phyloP scores from a whole-genome alignment of 2,888 invertebrate genomes.

The Nymphalis urticae region DNA sequence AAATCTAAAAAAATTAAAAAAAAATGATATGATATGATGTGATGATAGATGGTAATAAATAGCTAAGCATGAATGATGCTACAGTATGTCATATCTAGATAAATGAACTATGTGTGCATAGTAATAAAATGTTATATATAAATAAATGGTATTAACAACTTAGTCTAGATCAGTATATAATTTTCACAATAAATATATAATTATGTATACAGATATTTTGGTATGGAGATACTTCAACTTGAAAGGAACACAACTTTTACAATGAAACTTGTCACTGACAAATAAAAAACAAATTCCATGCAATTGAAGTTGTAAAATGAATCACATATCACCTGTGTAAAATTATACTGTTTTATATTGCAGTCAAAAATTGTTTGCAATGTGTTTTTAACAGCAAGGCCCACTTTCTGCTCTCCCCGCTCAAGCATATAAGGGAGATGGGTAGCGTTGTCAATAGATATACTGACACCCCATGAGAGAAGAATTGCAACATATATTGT shows the following conservation, averaged over 20 bases:
- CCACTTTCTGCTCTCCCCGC: slow-evolving; percentile 64
- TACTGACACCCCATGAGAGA: slow-evolving; percentile 66
- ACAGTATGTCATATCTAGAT: too few relatives aligned
- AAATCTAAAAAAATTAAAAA: too few relatives aligned
- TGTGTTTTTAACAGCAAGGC: slow-evolving; percentile 58
- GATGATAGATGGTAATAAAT: too few relatives aligned
- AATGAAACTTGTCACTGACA: background rate
- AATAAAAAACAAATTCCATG: background rate
- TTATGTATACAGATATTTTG: too few relatives aligned
- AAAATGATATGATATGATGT: too few relatives aligned
- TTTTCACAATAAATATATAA: too few relatives aligned
- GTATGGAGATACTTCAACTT: too few relatives aligned
- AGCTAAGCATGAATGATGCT: too few relatives aligned
- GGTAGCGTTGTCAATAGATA: slow-evolving; percentile 50
- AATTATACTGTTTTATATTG: slow-evolving; percentile 63
- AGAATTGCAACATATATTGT: slow-evolving; percentile 61
- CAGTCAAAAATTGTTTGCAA: slow-evolving; percentile 74
- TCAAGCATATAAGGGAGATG: slow-evolving; percentile 75
- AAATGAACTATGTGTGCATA: too few relatives aligned
- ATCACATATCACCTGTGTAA: slow-evolving; percentile 64
- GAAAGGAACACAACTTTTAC: background rate
- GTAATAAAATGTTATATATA: too few relatives aligned
- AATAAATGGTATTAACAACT: too few relatives aligned
- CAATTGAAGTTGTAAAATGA: background rate
- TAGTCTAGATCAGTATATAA: too few relatives aligned